Base-by-base conservation (phyloP, 2,113 vertebrate species). In the Catharus bicknelli region DNA sequence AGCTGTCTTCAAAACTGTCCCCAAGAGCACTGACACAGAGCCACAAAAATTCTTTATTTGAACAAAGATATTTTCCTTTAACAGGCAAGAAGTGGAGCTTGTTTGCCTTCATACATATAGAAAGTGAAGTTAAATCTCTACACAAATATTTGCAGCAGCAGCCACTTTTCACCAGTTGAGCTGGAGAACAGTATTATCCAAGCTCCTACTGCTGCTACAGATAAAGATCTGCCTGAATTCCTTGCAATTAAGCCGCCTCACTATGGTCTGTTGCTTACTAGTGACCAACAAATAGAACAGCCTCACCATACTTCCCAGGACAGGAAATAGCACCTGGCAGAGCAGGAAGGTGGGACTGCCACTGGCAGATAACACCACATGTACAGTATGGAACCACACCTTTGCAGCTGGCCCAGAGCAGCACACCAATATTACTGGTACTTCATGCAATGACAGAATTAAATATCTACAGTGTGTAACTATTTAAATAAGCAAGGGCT, bases 241-340 rank as follows among this genome's bases (percentile, higher is more conserved):
- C 67, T 86, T 86, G 51, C 47, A 88, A n/a, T 90, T 93, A 93
- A 91, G 74, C 25, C 59, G 54, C 50, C 54, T 84, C 72, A 64
- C 57, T 84, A 26, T 64, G 29, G 54, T 76, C 67, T 79, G 48
- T 40, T 87, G 50, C 66, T 79, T 84, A 38, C 48, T 34, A 57
- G 70, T 69, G 45, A 80, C 58, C 67, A 83, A 58, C n/a, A 86
- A 68, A 43, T 4, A 77, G 47, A 70, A 84, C 13, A 59, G 26
- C 53, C 57, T 89, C 54, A 38, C 43, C 2, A 0, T 45, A 25
- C 42, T 54, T 68, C 70, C 74, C 47, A 64, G 25, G 78, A 48
- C 77, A 89, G 84, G 91, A 86, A 87, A 55, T 5, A 27, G 48
- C 16, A 86, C 30, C 61, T 61, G 74, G 59, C 34, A 36, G 78